These are phyloP conservation scores for Campoletis raptor DNA, from an alignment of 2,888 invertebrate species.

Conservation along the genomic window DNA sequence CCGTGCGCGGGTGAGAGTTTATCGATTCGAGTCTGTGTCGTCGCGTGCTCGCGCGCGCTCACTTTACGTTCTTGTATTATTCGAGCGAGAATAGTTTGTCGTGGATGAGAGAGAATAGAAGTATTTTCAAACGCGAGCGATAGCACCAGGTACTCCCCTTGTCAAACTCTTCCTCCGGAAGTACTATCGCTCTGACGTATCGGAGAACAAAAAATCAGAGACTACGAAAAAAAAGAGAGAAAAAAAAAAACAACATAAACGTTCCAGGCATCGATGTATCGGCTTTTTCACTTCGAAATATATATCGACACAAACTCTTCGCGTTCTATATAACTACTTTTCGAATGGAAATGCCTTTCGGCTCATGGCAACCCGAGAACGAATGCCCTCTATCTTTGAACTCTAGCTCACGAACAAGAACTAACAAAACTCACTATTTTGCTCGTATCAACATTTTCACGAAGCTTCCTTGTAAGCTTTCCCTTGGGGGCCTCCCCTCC, in stretches of 20 bases:
- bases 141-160: neutral
- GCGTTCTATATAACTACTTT: neutral
- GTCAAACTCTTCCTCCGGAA: slow-evolving; percentile 12
- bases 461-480: neutral
- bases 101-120: neutral
- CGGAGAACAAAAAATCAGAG: neutral
- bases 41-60: neutral
- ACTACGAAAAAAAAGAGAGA: neutral
- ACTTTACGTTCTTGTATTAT: slow-evolving; percentile 14
- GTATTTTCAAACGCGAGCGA: neutral
- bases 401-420: neutral
- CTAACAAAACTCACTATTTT: neutral
- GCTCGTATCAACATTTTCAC: neutral
- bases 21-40: slow-evolving; percentile 16
- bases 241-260: too few relatives aligned
- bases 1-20: neutral
- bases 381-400: neutral
- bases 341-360: neutral
- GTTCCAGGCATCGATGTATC: slow-evolving; percentile 2
- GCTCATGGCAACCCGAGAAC: neutral
- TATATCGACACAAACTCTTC: neutral
- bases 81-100: slow-evolving; percentile 4
- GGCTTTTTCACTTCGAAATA: neutral
- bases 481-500: neutral
- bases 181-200: neutral